phyloP scores from a whole-genome alignment of 2,888 invertebrate genomes.

The Tachystola acroxantha region DNA sequence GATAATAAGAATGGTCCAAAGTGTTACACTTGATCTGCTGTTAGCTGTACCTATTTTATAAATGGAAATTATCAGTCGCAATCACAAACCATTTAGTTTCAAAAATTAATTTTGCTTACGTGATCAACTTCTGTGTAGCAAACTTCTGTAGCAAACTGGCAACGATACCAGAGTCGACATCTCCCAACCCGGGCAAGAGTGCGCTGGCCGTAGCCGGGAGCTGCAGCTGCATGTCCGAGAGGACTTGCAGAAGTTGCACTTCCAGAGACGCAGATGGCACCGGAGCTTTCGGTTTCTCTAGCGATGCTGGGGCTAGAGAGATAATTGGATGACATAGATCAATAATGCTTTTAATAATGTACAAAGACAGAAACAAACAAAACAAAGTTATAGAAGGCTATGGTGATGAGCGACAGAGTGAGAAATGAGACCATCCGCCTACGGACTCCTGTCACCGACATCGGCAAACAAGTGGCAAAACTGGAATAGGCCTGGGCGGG shows the following conservation, averaged over 20 bases:
- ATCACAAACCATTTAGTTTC: no score
- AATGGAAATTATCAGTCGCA: no score
- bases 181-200: slow-evolving; percentile 59
- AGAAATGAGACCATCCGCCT: no score
- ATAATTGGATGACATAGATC: no score
- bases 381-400: no score
- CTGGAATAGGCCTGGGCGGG: no score
- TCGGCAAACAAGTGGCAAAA: no score
- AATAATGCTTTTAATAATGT: background rate
- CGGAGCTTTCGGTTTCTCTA: slow-evolving; percentile 43
- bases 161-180: slow-evolving; percentile 61
- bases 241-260: slow-evolving; percentile 60
- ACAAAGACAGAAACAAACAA: background rate
- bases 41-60: no score
- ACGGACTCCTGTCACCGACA: no score
- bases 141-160: slow-evolving; percentile 67
- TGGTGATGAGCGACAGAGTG: no score
- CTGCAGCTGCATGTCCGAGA: slow-evolving; percentile 69
- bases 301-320: slow-evolving; percentile 10
- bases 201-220: slow-evolving; percentile 64
- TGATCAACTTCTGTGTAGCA: slow-evolving; percentile 70
- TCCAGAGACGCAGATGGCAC: slow-evolving; percentile 57
- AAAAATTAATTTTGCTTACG: slow-evolving; percentile 56
- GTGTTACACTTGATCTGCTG: no score
- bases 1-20: no score